Percentiles rank a stretch among this genome's conserved stretches.
phyloP scores from a whole-genome alignment of 2,797 vertebrate genomes.

The Presbytis comata region DNA sequence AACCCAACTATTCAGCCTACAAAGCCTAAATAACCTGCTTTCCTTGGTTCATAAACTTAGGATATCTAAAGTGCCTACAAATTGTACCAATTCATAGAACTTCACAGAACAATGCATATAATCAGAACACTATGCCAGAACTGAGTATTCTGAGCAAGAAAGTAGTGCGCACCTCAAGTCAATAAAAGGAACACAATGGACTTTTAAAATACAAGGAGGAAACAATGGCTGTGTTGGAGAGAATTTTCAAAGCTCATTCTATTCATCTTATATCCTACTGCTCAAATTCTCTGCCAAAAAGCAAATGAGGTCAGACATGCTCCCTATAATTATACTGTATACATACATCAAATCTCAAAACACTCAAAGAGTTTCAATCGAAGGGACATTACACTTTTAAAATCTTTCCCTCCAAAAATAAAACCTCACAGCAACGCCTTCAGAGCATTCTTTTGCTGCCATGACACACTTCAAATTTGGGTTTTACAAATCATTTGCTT shows the following conservation, averaged over 20 bases:
- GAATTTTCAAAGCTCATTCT: slow-evolving; percentile 69
- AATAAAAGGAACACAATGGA: slow-evolving; percentile 44
- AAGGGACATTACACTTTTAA: slow-evolving; percentile 38
- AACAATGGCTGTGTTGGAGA: slow-evolving; percentile 37
- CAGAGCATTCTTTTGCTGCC: slow-evolving; percentile 36
- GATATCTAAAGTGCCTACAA: slow-evolving; percentile 54
- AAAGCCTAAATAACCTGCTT: slow-evolving; percentile 62
- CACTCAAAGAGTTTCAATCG: background rate
- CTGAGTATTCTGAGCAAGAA: slow-evolving; percentile 49
- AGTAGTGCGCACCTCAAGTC: slow-evolving; percentile 49
- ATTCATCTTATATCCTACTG: slow-evolving; percentile 28
- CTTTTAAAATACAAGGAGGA: slow-evolving; percentile 50
- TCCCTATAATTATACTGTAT: background rate
- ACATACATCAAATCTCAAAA: slow-evolving; percentile 47
- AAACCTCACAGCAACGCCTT: background rate
- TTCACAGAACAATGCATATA: slow-evolving; percentile 40
- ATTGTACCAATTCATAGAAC: slow-evolving; percentile 22
- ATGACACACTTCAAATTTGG: slow-evolving; percentile 32
- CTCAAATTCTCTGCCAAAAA: slow-evolving; percentile 42
- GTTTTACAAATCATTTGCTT: slow-evolving; percentile 51
- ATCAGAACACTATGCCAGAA: slow-evolving; percentile 44
- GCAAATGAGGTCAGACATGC: background rate
- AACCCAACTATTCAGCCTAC: slow-evolving; percentile 65
- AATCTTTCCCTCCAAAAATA: slow-evolving; percentile 54
- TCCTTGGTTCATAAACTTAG: slow-evolving; percentile 53